phyloP scores from a whole-genome alignment of 2,888 invertebrate species.

The Philopedon plagiatum region DNA sequence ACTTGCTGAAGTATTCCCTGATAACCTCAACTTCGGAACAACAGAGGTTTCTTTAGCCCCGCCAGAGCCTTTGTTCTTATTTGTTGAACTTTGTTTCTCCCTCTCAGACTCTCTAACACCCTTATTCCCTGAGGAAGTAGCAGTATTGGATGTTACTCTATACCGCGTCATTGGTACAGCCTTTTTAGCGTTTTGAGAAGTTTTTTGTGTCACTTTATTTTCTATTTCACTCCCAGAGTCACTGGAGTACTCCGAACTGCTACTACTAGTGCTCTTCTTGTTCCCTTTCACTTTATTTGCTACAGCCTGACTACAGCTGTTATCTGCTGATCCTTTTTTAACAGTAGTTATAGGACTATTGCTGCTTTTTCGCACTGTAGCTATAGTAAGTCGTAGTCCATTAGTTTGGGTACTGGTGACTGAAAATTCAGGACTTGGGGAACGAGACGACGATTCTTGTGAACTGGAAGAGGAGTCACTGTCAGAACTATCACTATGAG shows the following conservation, averaged over 20 bases:
- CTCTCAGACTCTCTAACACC: constrained; percentile 22
- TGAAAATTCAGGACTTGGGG: constrained; percentile 72
- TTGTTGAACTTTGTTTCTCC: constrained; percentile 13
- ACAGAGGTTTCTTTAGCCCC: neutral
- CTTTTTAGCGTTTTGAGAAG: neutral
- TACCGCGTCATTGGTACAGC: constrained; percentile 1
- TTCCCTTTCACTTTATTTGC: constrained; percentile 22
- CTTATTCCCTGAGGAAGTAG: neutral
- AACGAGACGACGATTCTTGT: constrained; percentile 64
- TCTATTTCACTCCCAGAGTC: constrained; percentile 31
- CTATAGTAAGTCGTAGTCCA: constrained; percentile 75
- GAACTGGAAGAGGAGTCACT: constrained; percentile 67
- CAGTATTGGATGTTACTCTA: neutral
- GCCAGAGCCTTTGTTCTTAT: neutral
- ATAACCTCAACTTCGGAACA: neutral
- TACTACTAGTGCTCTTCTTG: constrained; percentile 41
- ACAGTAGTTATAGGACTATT: constrained; percentile 64
- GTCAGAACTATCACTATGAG: constrained; percentile 67
- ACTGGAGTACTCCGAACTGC: constrained; percentile 47
- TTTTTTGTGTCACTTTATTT: constrained; percentile 22
- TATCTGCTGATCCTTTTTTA: constrained; percentile 52
- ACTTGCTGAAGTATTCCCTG: neutral
- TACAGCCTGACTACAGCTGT: neutral
- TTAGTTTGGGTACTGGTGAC: constrained; percentile 75
- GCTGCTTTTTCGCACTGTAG: constrained; percentile 69